phyloP scores from a whole-genome alignment of 1,140 invertebrate genomes.

The Chironomus tepperi region DNA sequence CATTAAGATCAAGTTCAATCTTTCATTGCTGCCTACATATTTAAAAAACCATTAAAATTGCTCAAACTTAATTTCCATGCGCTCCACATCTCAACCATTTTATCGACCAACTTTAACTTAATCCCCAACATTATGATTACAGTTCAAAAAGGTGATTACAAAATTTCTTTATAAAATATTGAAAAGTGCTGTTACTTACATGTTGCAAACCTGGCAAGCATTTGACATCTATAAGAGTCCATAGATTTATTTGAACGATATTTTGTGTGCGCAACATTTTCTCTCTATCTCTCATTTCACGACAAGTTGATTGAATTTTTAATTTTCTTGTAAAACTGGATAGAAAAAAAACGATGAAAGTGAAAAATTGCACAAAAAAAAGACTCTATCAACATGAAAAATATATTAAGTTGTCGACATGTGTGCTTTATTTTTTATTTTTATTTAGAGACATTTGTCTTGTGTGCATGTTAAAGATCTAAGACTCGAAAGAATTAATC shows the following conservation, averaged over 20 bases:
- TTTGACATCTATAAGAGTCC: neutral
- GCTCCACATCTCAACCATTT: too few species aligned
- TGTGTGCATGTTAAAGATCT: neutral
- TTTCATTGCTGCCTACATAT: too few species aligned
- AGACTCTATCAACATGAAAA: neutral
- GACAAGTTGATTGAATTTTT: slow-evolving; percentile 11
- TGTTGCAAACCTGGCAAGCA: neutral
- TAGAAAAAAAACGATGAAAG: neutral
- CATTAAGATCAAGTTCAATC: too few species aligned
- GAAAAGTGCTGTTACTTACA: neutral
- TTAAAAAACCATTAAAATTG: too few species aligned
- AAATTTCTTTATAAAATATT: neutral
- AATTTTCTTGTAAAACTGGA: slow-evolving; percentile 7
- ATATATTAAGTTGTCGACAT: neutral
- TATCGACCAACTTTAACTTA: too few species aligned
- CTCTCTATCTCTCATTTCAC: neutral
- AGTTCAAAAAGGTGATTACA: neutral
- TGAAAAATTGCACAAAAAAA: slow-evolving; percentile 5
- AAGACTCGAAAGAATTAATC: too few species aligned
- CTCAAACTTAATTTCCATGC: too few species aligned
- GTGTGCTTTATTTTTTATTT: neutral
- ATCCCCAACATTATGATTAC: too few species aligned
- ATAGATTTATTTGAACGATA: neutral
- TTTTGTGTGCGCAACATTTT: neutral
- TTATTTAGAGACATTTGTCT: too few species aligned